Evolutionary conservation across 2,888 invertebrate species (phyloP).

Genomic region (Biston stratarius): DNA sequence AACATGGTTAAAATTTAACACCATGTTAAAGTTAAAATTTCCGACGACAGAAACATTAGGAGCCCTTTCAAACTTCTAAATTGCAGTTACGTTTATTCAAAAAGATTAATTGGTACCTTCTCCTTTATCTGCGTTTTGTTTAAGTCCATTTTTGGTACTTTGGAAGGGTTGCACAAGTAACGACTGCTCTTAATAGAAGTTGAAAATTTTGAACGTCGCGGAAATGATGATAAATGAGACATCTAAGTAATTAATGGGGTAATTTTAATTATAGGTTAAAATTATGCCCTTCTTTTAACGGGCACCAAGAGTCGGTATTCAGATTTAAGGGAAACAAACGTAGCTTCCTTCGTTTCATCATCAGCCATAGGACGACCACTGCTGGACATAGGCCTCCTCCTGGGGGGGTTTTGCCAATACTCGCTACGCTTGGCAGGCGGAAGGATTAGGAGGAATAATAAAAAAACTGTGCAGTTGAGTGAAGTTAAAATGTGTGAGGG

Average conservation of each 20-base stretch:
- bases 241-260: conserved; percentile 1
- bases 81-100: conserved; percentile 30
- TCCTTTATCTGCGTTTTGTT: conserved; percentile 29
- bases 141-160: conserved; percentile 14
- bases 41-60: conserved; percentile 30
- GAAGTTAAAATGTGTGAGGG: too few species aligned
- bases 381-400: too few species aligned
- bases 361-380: too few species aligned
- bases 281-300: conserved; percentile 3
- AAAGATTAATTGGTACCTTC: conserved; percentile 40
- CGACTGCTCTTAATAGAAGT: conserved; percentile 13
- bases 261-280: conserved; percentile 15
- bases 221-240: conserved; percentile 13
- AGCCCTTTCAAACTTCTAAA: conserved; percentile 31
- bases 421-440: too few species aligned
- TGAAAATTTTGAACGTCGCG: conserved; percentile 20
- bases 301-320: background rate
- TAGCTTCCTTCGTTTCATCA: too few species aligned
- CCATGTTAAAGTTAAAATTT: conserved; percentile 2
- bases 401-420: too few species aligned
- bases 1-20: background rate
- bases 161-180: conserved; percentile 20
- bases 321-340: background rate
- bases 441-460: too few species aligned
- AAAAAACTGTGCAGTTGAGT: too few species aligned